Evolutionary conservation across 2,113 vertebrate species (phyloP).

Genomic region (Poeciliopsis turrubarensis): DNA sequence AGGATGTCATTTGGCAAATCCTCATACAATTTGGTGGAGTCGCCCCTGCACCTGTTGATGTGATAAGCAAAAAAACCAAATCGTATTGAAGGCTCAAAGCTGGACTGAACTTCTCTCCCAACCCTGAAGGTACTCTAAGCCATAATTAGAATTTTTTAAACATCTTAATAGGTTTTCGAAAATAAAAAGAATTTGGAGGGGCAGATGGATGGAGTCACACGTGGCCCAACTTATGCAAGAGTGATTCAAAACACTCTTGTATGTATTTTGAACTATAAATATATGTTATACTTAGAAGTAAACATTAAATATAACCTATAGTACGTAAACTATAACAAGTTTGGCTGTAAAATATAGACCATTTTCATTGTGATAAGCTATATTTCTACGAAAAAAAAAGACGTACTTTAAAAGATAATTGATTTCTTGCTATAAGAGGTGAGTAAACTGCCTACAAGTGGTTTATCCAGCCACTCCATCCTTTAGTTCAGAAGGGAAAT

Average conservation of each 20-base stretch:
- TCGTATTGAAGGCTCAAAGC: background rate
- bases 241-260: background rate
- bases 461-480: conserved; percentile 58
- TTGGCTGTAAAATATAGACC: background rate
- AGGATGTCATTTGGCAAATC: too few species aligned
- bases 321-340: background rate
- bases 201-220: background rate
- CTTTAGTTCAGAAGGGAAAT: conserved; percentile 65
- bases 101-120: background rate
- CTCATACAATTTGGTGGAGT: background rate
- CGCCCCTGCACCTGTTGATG: background rate
- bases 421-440: conserved; percentile 31
- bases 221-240: background rate
- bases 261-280: too few species aligned
- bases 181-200: background rate
- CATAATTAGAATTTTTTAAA: background rate
- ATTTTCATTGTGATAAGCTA: background rate
- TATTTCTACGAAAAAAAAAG: background rate
- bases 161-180: background rate
- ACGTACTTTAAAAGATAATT: background rate
- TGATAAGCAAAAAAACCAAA: background rate
- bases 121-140: background rate
- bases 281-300: background rate
- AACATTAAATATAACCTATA: background rate
- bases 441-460: conserved; percentile 52